These are phyloP conservation scores for Drosophila parabipectinata DNA, from an alignment of 1,140 invertebrate genomes.

Conservation along the genomic window DNA sequence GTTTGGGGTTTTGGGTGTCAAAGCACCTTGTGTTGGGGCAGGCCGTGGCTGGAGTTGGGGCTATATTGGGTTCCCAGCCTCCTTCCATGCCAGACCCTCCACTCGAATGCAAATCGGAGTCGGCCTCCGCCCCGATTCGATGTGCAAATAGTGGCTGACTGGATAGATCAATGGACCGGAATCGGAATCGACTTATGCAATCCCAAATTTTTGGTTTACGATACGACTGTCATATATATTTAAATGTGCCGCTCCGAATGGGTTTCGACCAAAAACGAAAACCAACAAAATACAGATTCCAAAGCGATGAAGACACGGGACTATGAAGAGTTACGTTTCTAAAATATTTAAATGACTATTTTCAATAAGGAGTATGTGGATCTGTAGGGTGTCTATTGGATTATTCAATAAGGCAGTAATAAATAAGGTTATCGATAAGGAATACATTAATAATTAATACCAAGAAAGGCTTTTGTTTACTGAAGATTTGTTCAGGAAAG, in stretches of 20 bases:
- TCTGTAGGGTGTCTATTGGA: too few species aligned
- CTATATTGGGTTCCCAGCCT: not conserved
- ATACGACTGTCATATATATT: conserved; percentile 40
- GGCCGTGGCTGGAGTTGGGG: conserved; percentile 4
- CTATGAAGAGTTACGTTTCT: not conserved
- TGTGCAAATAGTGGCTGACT: conserved; percentile 36
- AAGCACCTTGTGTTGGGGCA: conserved; percentile 23
- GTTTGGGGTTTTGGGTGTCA: conserved; percentile 18
- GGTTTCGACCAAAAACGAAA: conserved; percentile 15
- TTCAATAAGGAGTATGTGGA: too few species aligned
- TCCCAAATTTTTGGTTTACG: conserved; percentile 20
- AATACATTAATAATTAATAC: not conserved
- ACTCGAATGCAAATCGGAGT: not conserved
- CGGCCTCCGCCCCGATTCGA: conserved; percentile 18
- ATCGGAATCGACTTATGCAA: conserved; percentile 26
- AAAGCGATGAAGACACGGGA: not conserved
- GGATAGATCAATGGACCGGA: conserved; percentile 8
- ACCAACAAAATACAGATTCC: conserved; percentile 5
- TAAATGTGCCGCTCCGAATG: conserved; percentile 29
- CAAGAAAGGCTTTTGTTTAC: not conserved
- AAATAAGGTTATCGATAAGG: too few species aligned
- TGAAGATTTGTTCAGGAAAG: not conserved
- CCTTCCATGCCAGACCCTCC: too few species aligned
- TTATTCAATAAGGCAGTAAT: too few species aligned
- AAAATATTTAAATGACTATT: not conserved